Base-by-base conservation (phyloP, 1,140 invertebrate genomes). In the Chrysomallon squamiferum region DNA sequence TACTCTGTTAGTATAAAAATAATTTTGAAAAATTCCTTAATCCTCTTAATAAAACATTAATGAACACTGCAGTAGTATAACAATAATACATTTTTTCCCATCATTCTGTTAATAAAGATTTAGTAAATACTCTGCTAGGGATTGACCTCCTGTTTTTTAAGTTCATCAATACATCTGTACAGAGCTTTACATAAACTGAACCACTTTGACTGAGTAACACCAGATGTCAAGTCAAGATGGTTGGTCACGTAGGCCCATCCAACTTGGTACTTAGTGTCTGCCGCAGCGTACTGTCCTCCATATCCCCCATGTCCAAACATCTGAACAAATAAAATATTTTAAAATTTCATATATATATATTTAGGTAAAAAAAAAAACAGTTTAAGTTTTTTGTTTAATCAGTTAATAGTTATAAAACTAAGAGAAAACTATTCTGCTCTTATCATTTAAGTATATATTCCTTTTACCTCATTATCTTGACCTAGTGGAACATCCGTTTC, bases 201-300 rank as follows among this genome's bases (percentile, higher is more conserved):
- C 73, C 73, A 73, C 50, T 73, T 72, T 45, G 64, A 47, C 27
- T 62, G 65, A 0, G 59, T 62, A 13, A 58, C 63, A n/a, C 62
- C 45, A 20, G 74, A 64, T 7, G 57, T 62, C 2, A 68, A 58
- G 52, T 76, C 67, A 0, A 75, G 60, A 35, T 75, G 69, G 59
- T 76, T 81, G 11, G 81, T 80, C 27, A 75, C 62, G 60, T 80
- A 81, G 6, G 73, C 73, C 35, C 71, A 73, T 4, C 78, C 79
- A 20, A 77, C 65, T 33, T 71, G 62, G 58, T 79, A 68, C 33
- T 74, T 41, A 5, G 69, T 63, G 50, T 83, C 81, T 22, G 70
- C 69, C 22, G 71, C 65, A n/a, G 62, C 71, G 62, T 75, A 72
- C 71, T 83, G 81, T 15, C 79, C 79, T 18, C 81, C 81, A 65